These are phyloP conservation scores for Hoplostethus mediterraneus DNA, from an alignment of 2,797 vertebrate genomes.

Conservation along the genomic window DNA sequence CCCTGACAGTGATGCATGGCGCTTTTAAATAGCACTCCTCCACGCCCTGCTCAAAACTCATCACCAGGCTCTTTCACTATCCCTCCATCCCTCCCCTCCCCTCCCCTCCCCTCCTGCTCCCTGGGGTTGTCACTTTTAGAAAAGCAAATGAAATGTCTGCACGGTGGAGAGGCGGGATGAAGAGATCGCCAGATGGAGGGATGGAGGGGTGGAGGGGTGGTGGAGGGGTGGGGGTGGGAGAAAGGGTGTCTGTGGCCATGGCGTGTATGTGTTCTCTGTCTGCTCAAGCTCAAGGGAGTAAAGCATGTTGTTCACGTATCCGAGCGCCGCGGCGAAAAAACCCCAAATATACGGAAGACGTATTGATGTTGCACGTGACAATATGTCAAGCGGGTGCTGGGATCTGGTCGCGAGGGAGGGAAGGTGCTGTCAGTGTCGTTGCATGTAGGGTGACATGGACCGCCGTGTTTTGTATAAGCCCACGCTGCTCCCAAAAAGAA, in stretches of 20 bases:
- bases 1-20: slow-evolving; percentile 88
- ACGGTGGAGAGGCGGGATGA: slow-evolving; percentile 54
- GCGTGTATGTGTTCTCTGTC: slow-evolving; percentile 28
- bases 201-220: slow-evolving; percentile 59
- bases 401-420: background rate
- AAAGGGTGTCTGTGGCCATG: slow-evolving; percentile 57
- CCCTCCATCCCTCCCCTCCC: slow-evolving; percentile 55
- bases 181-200: slow-evolving; percentile 63
- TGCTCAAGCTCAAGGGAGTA: slow-evolving; percentile 48
- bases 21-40: slow-evolving; percentile 87
- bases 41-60: slow-evolving; percentile 84
- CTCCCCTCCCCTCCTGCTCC: slow-evolving; percentile 48
- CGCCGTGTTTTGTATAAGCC: too few relatives aligned
- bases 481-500: too few relatives aligned
- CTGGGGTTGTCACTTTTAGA: slow-evolving; percentile 84
- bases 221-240: slow-evolving; percentile 54
- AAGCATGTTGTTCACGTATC: slow-evolving; percentile 14
- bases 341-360: background rate
- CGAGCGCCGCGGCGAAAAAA: slow-evolving; percentile 2
- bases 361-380: slow-evolving; percentile 33
- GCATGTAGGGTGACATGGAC: too few relatives aligned
- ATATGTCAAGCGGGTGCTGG: background rate
- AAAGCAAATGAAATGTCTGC: slow-evolving; percentile 85
- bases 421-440: too few relatives aligned
- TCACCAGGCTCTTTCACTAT: slow-evolving; percentile 76